Conservation (phyloP, 2,888 invertebrate species). For the Trachelus troglodyta region DNA sequence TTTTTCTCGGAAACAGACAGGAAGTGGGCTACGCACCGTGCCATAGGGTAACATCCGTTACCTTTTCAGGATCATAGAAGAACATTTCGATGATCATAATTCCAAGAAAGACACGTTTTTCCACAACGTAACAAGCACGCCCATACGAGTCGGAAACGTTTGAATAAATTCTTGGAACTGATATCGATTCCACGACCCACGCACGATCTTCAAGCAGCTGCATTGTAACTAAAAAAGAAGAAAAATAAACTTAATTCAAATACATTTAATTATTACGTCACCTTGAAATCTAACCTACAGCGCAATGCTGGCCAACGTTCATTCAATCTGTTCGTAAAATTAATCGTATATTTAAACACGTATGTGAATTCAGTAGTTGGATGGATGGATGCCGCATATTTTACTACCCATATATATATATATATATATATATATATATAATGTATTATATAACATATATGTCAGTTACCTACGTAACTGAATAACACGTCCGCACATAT, state of each 20-base stretch:
- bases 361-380: neutral
- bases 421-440: neutral
- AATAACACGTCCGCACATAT: constrained; percentile 26
- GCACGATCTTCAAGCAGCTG: neutral
- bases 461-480: neutral
- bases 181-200: neutral
- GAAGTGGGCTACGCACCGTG: constrained; percentile 13
- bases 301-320: neutral
- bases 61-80: neutral
- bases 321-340: neutral
- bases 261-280: neutral
- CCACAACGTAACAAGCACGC: neutral
- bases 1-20: constrained; percentile 5
- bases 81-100: neutral
- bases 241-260: neutral
- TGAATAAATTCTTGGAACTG: neutral
- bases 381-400: neutral
- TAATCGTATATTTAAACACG: neutral
- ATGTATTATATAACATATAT: neutral
- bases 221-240: neutral
- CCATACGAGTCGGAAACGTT: neutral
- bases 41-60: neutral
- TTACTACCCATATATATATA: neutral
- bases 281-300: neutral
- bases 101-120: neutral